A percentile compares a stretch with the other conserved stretches of the same genome.
Conservation (phyloP, 2,888 invertebrate species). For the Chloroclysta siterata region DNA sequence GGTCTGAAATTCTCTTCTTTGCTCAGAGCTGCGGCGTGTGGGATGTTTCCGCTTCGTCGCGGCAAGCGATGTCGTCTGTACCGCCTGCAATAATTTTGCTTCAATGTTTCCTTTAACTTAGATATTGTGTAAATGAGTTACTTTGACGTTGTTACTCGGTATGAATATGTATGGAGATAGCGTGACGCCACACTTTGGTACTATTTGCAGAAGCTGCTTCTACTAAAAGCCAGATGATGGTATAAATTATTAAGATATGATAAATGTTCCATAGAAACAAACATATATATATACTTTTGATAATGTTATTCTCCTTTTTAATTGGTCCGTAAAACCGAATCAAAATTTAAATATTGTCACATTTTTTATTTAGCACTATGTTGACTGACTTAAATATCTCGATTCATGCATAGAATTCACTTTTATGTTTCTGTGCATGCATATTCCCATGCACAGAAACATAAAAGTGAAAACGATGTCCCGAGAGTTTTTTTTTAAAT, state of each 20-base stretch:
- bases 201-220: constrained; percentile 14
- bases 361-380: too few species aligned
- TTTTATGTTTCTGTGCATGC: too few species aligned
- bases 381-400: too few species aligned
- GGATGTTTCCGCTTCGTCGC: not conserved
- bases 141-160: constrained; percentile 36
- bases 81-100: constrained; percentile 28
- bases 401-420: too few species aligned
- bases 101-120: constrained; percentile 40
- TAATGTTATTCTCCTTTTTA: too few species aligned
- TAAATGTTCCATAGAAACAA: not conserved
- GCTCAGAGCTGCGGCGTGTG: not conserved
- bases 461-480: too few species aligned
- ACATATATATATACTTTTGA: not conserved
- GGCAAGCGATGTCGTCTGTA: not conserved
- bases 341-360: too few species aligned
- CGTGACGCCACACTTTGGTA: constrained; percentile 26
- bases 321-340: too few species aligned
- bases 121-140: constrained; percentile 44
- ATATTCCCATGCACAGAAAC: too few species aligned
- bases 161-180: constrained; percentile 42
- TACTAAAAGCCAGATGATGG: constrained; percentile 14
- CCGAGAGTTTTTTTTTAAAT: too few species aligned
- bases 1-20: not conserved
- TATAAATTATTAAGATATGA: constrained; percentile 2